A percentile compares a stretch with the other conserved stretches of the same genome.
phyloP scores from a whole-genome alignment of 2,888 invertebrate genomes.

The Gortyna flavago region DNA sequence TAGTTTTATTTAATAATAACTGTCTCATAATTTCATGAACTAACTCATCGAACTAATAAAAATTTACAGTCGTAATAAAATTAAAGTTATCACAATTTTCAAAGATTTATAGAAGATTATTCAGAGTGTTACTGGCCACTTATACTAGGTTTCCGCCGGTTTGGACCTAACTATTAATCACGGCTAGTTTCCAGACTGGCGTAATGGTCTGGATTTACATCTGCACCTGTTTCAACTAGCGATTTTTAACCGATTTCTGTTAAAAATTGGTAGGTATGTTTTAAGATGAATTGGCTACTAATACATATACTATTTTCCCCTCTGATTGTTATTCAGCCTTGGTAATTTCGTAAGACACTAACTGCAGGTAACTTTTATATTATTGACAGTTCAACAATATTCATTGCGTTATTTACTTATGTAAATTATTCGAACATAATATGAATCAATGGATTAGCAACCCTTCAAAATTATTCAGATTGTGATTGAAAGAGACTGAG shows the following conservation, averaged over 20 bases:
- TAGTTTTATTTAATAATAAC: neutral
- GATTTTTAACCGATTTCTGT: conserved; percentile 53
- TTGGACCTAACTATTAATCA: conserved; percentile 63
- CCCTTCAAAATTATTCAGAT: neutral
- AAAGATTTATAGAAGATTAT: conserved; percentile 63
- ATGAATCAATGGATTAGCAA: neutral
- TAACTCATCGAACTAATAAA: conserved; percentile 9
- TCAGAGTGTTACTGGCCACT: conserved; percentile 55
- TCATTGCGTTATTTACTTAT: neutral
- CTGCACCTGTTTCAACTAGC: conserved; percentile 54
- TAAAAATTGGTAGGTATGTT: neutral
- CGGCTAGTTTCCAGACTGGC: conserved; percentile 36
- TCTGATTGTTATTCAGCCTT: neutral
- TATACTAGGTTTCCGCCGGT: conserved; percentile 44
- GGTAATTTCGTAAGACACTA: too few relatives aligned
- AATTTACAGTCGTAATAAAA: conserved; percentile 23
- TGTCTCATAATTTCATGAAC: neutral
- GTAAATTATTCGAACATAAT: neutral
- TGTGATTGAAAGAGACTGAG: neutral
- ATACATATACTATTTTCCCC: neutral
- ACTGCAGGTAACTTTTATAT: too few relatives aligned
- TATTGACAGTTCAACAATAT: neutral
- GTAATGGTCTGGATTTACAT: conserved; percentile 58
- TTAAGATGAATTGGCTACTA: conserved; percentile 8
- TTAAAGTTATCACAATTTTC: conserved; percentile 47